Conservation (phyloP, 2,888 invertebrate species). For the Penaeus monodon region DNA sequence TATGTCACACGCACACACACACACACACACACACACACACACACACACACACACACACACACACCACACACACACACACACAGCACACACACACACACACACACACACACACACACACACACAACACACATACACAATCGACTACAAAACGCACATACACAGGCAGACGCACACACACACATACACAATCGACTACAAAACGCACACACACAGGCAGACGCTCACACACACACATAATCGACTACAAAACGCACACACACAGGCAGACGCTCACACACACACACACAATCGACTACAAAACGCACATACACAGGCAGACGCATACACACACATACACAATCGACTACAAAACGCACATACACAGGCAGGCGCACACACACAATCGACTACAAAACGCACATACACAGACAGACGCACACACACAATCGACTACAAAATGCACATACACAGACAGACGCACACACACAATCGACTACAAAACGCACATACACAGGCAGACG, state of each 20-base stretch:
- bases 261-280: background rate
- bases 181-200: too few relatives aligned
- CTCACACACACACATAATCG: too few relatives aligned
- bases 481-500: background rate
- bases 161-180: background rate
- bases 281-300: background rate
- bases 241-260: too few relatives aligned
- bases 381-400: background rate
- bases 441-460: background rate
- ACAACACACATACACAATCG: background rate
- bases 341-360: background rate
- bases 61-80: constrained; percentile 2
- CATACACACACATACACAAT: background rate
- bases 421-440: too few relatives aligned
- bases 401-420: background rate
- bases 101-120: background rate
- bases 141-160: background rate
- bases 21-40: background rate
- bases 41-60: constrained; percentile 2
- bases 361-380: background rate
- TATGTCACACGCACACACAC: background rate
- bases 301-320: too few relatives aligned
- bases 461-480: too few relatives aligned
- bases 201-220: too few relatives aligned
- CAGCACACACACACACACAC: background rate